A percentile compares a stretch with the other conserved stretches of the same genome.
Conservation (phyloP, 2,888 invertebrate genomes). For the Yponomeuta evonymella region DNA sequence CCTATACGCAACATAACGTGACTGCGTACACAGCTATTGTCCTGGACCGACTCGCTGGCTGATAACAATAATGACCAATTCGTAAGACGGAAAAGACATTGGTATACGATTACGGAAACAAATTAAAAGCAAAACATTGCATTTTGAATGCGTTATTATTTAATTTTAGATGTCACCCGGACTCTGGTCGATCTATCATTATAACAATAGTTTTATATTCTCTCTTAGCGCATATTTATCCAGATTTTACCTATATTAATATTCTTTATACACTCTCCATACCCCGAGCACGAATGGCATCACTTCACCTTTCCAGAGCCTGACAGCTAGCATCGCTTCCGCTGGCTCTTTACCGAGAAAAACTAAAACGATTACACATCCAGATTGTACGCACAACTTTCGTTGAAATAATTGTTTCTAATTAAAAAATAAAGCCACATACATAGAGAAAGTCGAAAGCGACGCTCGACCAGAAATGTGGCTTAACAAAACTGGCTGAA, state of each 20-base stretch:
- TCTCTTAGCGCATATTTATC: not conserved
- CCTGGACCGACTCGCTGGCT: too few relatives aligned
- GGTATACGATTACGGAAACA: not conserved
- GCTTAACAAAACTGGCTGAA: not conserved
- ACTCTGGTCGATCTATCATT: not conserved
- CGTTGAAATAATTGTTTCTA: not conserved
- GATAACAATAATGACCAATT: not conserved
- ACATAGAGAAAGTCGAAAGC: not conserved
- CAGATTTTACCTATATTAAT: not conserved
- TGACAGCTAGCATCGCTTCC: not conserved
- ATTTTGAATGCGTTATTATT: not conserved
- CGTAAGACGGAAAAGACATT: not conserved
- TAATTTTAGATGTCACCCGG: not conserved
- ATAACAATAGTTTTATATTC: conserved; percentile 2
- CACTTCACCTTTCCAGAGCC: not conserved
- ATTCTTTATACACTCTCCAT: conserved; percentile 1
- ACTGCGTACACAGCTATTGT: too few relatives aligned
- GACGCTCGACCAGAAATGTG: not conserved
- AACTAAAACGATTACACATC: not conserved
- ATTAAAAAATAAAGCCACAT: not conserved
- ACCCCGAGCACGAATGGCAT: not conserved
- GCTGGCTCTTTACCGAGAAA: not conserved
- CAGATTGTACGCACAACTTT: too few relatives aligned
- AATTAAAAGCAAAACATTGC: not conserved
- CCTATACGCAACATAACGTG: not conserved